These are phyloP conservation scores for Listrodromus nycthemerus DNA, from an alignment of 2,888 invertebrate species.

Conservation along the genomic window DNA sequence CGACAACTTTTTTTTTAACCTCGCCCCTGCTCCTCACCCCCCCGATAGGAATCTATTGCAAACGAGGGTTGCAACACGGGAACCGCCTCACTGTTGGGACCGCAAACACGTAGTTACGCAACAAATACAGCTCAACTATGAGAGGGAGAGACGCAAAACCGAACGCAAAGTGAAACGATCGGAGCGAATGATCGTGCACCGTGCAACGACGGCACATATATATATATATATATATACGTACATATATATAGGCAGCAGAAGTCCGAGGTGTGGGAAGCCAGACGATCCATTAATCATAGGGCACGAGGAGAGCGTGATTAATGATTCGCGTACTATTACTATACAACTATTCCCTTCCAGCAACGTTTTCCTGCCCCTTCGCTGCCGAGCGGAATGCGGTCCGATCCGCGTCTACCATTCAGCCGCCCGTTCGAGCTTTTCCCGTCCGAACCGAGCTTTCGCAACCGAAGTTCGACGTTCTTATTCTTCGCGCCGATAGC, in stretches of 20 bases:
- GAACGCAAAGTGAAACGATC: conserved; percentile 73
- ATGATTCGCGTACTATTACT: conserved; percentile 71
- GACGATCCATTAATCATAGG: conserved; percentile 78
- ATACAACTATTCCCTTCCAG: conserved; percentile 51
- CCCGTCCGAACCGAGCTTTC: conserved; percentile 13
- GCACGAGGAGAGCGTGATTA: conserved; percentile 76
- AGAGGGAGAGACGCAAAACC: conserved; percentile 46
- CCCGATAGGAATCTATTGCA: conserved; percentile 33
- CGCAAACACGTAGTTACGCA: conserved; percentile 44
- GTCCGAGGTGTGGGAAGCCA: conserved; percentile 55
- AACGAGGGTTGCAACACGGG: conserved; percentile 29
- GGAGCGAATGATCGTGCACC: conserved; percentile 74
- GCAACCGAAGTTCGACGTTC: conserved; percentile 33
- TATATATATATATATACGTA: neutral
- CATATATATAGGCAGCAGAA: conserved; percentile 35
- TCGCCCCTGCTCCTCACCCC: too few species aligned
- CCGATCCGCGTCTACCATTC: conserved; percentile 45
- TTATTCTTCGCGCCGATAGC: conserved; percentile 43
- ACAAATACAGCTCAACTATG: conserved; percentile 32
- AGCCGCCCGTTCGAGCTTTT: conserved; percentile 46
- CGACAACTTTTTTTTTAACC: conserved; percentile 15
- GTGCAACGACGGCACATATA: conserved; percentile 60
- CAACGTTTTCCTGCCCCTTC: conserved; percentile 41
- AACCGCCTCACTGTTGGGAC: conserved; percentile 30
- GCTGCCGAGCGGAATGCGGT: conserved; percentile 37